Percentiles rank a stretch among this genome's conserved stretches.
These are phyloP conservation scores for Belonocnema kinseyi DNA, from an alignment of 1,140 invertebrate species.

Conservation along the genomic window DNA sequence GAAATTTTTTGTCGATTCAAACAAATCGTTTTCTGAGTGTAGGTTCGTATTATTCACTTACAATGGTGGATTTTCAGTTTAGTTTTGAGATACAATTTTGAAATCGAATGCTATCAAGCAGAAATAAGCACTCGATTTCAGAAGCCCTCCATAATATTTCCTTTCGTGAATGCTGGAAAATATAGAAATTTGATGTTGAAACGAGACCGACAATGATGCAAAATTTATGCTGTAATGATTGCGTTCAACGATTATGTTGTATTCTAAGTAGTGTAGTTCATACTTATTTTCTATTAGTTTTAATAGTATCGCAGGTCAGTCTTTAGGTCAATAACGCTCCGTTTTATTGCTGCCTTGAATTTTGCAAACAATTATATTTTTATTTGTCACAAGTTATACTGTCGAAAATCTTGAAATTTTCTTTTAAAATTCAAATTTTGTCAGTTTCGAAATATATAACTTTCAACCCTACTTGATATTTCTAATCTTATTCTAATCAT, in stretches of 20 bases:
- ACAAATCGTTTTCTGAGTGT: no score
- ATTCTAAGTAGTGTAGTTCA: neutral
- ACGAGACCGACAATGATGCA: slow-evolving; percentile 37
- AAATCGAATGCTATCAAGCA: neutral
- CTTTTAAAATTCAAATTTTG: no score
- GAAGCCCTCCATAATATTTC: slow-evolving; percentile 38
- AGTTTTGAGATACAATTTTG: neutral
- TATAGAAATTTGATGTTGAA: slow-evolving; percentile 42
- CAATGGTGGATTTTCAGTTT: neutral
- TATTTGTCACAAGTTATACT: no score
- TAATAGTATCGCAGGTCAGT: neutral
- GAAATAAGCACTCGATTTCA: slow-evolving; percentile 38
- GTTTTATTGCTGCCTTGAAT: no score
- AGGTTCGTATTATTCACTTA: neutral
- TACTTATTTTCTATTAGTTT: neutral
- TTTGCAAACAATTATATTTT: no score
- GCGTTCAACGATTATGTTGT: slow-evolving; percentile 2
- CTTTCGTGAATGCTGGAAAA: slow-evolving; percentile 40
- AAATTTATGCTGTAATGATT: slow-evolving; percentile 34
- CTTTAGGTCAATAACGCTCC: no score
- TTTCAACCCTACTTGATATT: no score
- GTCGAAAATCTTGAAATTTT: no score
- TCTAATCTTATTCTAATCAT: no score
- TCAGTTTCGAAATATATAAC: no score
- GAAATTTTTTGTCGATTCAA: no score